A percentile compares a stretch with the other conserved stretches of the same genome.
Evolutionary conservation across 2,888 invertebrate species (phyloP).

Genomic region (Polydrusus cervinus): DNA sequence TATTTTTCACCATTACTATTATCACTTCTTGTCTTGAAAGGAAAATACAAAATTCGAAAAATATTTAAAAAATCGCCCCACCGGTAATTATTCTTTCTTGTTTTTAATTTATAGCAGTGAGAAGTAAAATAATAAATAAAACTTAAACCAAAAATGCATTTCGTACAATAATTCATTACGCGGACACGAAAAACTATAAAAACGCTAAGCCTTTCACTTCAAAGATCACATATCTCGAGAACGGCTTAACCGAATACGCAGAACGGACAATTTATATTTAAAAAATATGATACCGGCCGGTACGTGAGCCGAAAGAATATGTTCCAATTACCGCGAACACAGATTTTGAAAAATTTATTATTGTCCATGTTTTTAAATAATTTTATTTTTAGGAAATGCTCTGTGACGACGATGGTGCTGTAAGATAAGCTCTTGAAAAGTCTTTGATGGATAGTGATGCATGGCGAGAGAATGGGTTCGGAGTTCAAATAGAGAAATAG

Average conservation of each 20-base stretch:
- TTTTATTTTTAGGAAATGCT: constrained; percentile 42
- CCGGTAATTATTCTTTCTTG: too few species aligned
- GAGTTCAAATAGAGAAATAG: too few species aligned
- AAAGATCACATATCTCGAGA: constrained; percentile 48
- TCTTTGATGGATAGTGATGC: not conserved
- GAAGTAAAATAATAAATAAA: too few species aligned
- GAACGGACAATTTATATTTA: constrained; percentile 53
- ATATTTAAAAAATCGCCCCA: too few species aligned
- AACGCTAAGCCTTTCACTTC: constrained; percentile 46
- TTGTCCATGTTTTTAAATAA: constrained; percentile 56
- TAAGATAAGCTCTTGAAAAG: constrained; percentile 5
- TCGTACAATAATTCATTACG: constrained; percentile 26
- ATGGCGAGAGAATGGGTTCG: too few species aligned
- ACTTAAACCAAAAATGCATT: not conserved
- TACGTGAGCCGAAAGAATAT: constrained; percentile 57
- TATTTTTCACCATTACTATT: too few species aligned
- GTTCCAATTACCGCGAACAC: constrained; percentile 59
- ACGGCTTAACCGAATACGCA: constrained; percentile 47
- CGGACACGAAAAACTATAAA: constrained; percentile 46
- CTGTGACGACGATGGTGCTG: constrained; percentile 34
- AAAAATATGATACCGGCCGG: constrained; percentile 52
- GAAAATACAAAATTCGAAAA: too few species aligned
- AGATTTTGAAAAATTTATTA: constrained; percentile 60
- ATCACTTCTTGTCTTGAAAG: too few species aligned
- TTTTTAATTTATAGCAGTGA: too few species aligned